Evolutionary conservation across 2,113 vertebrate genomes (phyloP).

Genomic region (Riparia riparia): DNA sequence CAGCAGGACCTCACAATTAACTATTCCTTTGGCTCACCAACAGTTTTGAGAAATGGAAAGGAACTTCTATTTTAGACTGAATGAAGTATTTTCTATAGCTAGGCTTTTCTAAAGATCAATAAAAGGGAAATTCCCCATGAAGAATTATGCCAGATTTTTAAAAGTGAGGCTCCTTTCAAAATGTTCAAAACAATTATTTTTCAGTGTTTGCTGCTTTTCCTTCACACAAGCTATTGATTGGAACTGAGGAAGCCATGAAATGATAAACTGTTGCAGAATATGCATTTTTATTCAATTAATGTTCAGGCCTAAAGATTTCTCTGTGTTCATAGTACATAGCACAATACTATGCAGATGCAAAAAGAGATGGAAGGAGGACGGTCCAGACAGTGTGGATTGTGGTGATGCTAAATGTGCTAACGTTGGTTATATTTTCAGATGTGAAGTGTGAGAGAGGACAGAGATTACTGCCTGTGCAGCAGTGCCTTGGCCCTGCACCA

Average conservation of each 20-base stretch:
- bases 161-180: neutral
- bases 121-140: neutral
- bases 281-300: neutral
- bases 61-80: neutral
- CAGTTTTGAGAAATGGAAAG: neutral
- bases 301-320: neutral
- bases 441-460: neutral
- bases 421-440: neutral
- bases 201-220: neutral
- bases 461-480: neutral
- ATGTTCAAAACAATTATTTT: neutral
- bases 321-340: neutral
- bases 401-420: neutral
- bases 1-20: neutral
- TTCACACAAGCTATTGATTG: neutral
- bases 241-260: neutral
- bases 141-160: neutral
- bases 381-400: neutral
- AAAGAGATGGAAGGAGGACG: neutral
- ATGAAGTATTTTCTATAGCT: neutral
- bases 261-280: neutral
- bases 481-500: neutral
- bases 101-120: neutral
- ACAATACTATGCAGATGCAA: neutral
- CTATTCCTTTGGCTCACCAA: neutral